Percentiles rank a stretch among this genome's conserved stretches.
These are phyloP conservation scores for Campylorhamphus procurvoides DNA, from an alignment of 2,113 vertebrate species.

Conservation along the genomic window DNA sequence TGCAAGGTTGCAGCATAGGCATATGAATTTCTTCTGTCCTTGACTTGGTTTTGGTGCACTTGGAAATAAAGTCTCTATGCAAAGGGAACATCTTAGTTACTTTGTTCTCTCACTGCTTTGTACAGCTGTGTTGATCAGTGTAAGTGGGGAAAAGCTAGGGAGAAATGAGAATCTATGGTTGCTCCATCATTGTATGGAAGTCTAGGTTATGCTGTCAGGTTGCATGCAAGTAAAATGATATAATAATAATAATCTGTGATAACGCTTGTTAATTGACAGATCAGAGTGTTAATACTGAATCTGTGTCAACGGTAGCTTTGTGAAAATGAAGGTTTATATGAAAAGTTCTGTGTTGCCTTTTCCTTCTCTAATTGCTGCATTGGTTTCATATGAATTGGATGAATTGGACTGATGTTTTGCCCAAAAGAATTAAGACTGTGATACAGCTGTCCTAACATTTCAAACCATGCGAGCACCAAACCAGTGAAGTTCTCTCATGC, in stretches of 20 bases:
- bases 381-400: neutral
- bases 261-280: neutral
- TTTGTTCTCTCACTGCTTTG: neutral
- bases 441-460: neutral
- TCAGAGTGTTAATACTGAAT: neutral
- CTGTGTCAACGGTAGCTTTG: neutral
- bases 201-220: neutral
- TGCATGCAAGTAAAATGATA: neutral
- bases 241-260: neutral
- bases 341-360: neutral
- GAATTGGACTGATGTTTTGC: neutral
- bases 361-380: neutral
- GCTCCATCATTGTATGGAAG: neutral
- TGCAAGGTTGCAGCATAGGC: accelerated
- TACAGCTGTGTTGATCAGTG: neutral
- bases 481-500: neutral
- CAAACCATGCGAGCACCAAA: neutral
- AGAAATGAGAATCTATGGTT: neutral
- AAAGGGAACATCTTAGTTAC: neutral
- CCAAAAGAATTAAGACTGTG: neutral
- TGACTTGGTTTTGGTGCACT: neutral
- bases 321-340: neutral
- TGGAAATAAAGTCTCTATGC: neutral
- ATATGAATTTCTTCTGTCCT: neutral
- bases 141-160: neutral